Base-by-base conservation (phyloP, 2,888 invertebrate species). In the Lithophane leautieri region DNA sequence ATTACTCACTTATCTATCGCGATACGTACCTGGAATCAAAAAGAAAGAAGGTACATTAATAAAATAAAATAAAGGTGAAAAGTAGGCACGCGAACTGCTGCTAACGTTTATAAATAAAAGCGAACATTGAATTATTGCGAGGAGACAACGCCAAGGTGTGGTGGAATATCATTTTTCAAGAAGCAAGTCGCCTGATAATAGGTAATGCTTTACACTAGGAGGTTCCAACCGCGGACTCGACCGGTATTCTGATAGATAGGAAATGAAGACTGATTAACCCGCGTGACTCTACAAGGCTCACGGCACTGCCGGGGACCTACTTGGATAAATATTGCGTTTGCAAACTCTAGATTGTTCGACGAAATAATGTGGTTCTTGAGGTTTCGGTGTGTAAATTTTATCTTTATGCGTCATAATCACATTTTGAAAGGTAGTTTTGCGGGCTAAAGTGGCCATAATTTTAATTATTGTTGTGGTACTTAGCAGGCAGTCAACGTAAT, bases 191-290 rank as follows among this genome's bases (percentile, higher is more conserved):
- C 92, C 93, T 93, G 95, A 95, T 96, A 94, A 92, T 90, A 87
- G 91, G 93, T 95, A 95, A 95, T 96, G 95, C 93, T 93, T 95
- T 93, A 93, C 90, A 90, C 89, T 82, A 86, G 90, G 91, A 86
- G 90, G 91, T 90, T 91, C 88, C 89, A 90, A 91, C 90, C 88
- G 86, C 89, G 90, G 90, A 91, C 92, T 89, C 91, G 89, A 89
- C 85, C 92, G 90, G 91, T 86, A 90, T 93, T 94, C 93, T 94
- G 95, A 96, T 96, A 96, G 96, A 96, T 95, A 96, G 95, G 95
- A 95, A 96, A 96, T 96, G 95, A 96, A 96, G 96, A 96, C 94
- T 93, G 95, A 96, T 96, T 96, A 95, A 92, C 93, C 83, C 91
- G 95, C 95, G 95, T 96, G 95, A 95, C 95, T 94, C 85, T 92